Base-by-base conservation (phyloP, 2,113 vertebrate genomes). In the Mustela nigripes region DNA sequence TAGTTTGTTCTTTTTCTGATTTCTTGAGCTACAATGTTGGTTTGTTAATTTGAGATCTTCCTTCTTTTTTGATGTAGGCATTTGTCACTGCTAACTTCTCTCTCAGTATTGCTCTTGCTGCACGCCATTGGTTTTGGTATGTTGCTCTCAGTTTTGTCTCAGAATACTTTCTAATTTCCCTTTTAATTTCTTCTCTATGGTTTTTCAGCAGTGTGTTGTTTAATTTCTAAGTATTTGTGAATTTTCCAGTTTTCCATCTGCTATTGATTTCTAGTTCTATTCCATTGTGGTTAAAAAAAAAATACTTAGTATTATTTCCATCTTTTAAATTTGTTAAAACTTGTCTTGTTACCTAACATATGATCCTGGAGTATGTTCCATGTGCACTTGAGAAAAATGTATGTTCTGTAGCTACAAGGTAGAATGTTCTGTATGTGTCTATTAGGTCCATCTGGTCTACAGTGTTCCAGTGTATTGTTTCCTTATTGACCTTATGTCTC, bases 141-240 rank as follows among this genome's bases (percentile, higher is more conserved):
- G 26, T 31, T 82, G n/a, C 12, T 18, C 26, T 19, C 26, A 45
- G 5, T 48, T 78, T 86, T 86, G 50, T 71, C 36, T 94, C 73
- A 80, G 78, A 26, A 65, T 65, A 5, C 11, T 58, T 56, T 69
- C 36, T 45, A 69, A n/a, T 79, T 88, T 79, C 31, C 28, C 16
- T 92, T 83, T 85, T 69, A 24, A 87, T 80, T 88, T 87, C 73
- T 60, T 87, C n/a, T 67, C 39, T 86, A 36, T 78, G 62, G n/a
- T 56, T 79, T 50, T 56, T 78, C 14, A 88, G 36, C 4, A 94
- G 5, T 58, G 7, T 69, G 2, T 28, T 83, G 19, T 58, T 58
- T 63, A 76, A 79, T 87, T 87, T 67, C 45, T 39, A 76, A 26
- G 28, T 48, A n/a, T 58, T n/a, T 80, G 62, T 87, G 36, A 58